Evolutionary conservation across 2,113 vertebrate genomes (phyloP).

Genomic region (Gracilinanus agilis): DNA sequence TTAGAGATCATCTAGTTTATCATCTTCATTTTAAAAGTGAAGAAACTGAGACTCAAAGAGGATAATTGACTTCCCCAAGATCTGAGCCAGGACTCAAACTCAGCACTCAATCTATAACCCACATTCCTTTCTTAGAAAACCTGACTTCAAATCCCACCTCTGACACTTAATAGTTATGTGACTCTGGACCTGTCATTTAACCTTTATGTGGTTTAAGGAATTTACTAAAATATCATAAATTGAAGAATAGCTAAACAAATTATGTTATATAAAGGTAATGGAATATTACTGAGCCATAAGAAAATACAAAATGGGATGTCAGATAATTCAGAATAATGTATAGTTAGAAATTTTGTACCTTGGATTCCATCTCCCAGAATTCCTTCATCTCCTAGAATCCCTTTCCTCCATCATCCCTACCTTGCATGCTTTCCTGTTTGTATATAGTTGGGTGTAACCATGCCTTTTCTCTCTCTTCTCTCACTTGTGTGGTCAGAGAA

Average conservation of each 20-base stretch:
- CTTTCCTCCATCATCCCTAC: too few relatives aligned
- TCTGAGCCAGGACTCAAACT: neutral
- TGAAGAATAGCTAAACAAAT: neutral
- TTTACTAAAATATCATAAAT: neutral
- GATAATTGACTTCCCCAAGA: neutral
- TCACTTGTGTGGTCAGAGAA: too few relatives aligned
- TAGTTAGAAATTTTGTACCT: too few relatives aligned
- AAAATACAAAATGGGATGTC: neutral
- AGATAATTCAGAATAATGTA: neutral
- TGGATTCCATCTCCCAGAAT: too few relatives aligned
- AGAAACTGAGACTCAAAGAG: neutral
- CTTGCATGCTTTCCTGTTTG: too few relatives aligned
- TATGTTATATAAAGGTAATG: neutral
- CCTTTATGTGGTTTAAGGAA: neutral
- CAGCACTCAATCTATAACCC: neutral
- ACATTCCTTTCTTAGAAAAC: neutral
- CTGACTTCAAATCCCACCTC: neutral
- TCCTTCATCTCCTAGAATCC: too few relatives aligned
- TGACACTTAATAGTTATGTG: neutral
- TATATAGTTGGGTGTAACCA: too few relatives aligned
- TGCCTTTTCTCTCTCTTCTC: too few relatives aligned
- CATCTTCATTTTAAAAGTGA: neutral
- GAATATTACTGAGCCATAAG: neutral
- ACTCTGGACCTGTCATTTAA: neutral
- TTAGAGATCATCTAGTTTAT: neutral